A percentile compares a stretch with the other conserved stretches of the same genome.
These are phyloP conservation scores for Pseudorasbora parva DNA, from an alignment of 2,113 vertebrate genomes.

Conservation along the genomic window DNA sequence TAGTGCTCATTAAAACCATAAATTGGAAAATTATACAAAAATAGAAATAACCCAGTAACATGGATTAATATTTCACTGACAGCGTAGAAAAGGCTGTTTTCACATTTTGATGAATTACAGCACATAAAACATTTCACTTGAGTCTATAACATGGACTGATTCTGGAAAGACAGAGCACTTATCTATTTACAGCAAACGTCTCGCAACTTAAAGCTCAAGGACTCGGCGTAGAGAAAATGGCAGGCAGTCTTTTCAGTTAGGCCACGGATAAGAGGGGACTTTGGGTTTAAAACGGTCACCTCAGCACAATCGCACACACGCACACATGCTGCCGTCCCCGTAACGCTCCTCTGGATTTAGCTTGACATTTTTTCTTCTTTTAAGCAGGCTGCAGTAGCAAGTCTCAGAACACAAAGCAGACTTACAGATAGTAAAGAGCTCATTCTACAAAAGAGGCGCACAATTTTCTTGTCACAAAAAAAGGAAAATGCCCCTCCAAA, in stretches of 20 bases:
- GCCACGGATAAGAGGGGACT: constrained; percentile 56
- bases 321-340: constrained; percentile 63
- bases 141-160: constrained; percentile 58
- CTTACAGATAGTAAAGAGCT: constrained; percentile 56
- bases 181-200: constrained; percentile 68
- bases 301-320: constrained; percentile 62
- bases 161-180: constrained; percentile 53
- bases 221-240: constrained; percentile 48
- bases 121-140: constrained; percentile 52
- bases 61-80: constrained; percentile 44
- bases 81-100: constrained; percentile 51
- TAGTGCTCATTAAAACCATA: constrained; percentile 38
- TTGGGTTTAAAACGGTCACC: constrained; percentile 60
- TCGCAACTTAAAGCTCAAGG: constrained; percentile 64
- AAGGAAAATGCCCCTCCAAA: constrained; percentile 47
- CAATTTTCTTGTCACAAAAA: constrained; percentile 40
- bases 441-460: constrained; percentile 48
- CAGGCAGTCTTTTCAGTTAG: constrained; percentile 61
- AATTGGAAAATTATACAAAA: constrained; percentile 54
- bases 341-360: constrained; percentile 44
- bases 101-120: constrained; percentile 55
- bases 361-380: constrained; percentile 33
- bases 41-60: constrained; percentile 54
- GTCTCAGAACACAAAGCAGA: constrained; percentile 59
- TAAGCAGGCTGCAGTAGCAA: constrained; percentile 57